Percentiles rank a stretch among this genome's conserved stretches.
Conservation (phyloP, 2,797 vertebrate genomes). For the Anguilla megastoma region DNA sequence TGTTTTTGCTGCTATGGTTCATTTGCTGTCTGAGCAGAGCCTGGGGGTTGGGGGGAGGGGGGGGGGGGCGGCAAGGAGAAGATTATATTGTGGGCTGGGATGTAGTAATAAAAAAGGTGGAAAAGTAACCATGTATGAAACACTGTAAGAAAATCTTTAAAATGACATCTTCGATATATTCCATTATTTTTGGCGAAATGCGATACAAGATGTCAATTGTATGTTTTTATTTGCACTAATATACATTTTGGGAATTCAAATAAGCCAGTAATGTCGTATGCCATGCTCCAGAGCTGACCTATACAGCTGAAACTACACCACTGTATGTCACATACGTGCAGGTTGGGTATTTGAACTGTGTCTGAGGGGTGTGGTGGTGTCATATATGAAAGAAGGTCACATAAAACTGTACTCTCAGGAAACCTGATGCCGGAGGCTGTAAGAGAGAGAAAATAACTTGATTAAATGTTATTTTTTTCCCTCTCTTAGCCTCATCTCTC, state of each 20-base stretch:
- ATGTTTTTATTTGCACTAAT: neutral
- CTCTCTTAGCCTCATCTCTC: constrained; percentile 50
- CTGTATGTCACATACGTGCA: neutral
- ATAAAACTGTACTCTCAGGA: constrained; percentile 3
- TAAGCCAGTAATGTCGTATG: neutral
- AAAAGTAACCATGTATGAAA: neutral
- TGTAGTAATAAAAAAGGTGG: neutral
- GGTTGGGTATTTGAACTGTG: neutral
- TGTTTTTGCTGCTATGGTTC: neutral
- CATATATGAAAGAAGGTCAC: constrained; percentile 2
- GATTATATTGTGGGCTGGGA: neutral
- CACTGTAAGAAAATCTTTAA: neutral
- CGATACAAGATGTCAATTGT: neutral
- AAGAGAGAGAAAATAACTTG: constrained; percentile 20
- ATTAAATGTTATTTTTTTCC: constrained; percentile 20
- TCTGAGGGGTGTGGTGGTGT: neutral
- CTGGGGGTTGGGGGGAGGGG: neutral
- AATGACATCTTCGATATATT: neutral
- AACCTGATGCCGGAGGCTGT: neutral
- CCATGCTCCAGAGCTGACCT: neutral
- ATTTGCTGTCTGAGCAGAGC: neutral
- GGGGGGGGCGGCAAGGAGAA: neutral
- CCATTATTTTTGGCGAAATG: neutral
- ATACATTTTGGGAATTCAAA: neutral
- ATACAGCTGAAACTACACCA: neutral